Conservation (phyloP, 1,140 invertebrate species). For the Oncopodura yosiiana region DNA sequence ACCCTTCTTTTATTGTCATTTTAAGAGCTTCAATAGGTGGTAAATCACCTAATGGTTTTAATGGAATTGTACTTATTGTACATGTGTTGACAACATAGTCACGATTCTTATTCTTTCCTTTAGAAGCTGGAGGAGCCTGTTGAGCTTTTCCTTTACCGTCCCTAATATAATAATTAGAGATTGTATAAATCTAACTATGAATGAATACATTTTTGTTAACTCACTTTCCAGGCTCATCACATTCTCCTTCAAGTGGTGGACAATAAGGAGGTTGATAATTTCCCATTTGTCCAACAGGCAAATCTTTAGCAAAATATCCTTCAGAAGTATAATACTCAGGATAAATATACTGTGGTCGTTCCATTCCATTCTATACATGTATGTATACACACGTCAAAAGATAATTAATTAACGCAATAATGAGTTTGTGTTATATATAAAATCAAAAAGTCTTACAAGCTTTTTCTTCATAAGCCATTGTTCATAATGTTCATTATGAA, state of each 20-base stretch:
- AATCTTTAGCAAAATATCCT: constrained; percentile 5
- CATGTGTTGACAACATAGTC: not conserved
- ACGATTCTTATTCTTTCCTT: not conserved
- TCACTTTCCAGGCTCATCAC: too few relatives aligned
- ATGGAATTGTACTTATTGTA: too few relatives aligned
- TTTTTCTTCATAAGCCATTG: constrained; percentile 16
- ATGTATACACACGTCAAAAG: not conserved
- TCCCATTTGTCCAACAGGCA: constrained; percentile 16
- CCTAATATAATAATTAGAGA: too few relatives aligned
- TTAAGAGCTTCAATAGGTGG: too few relatives aligned
- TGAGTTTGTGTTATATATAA: not conserved
- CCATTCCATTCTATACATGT: constrained; percentile 5
- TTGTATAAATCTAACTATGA: too few relatives aligned
- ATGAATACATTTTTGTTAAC: too few relatives aligned
- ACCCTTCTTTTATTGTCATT: too few relatives aligned
- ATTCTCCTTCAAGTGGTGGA: not conserved
- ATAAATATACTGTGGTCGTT: constrained; percentile 16
- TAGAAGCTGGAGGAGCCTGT: not conserved
- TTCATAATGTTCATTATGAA: constrained; percentile 25
- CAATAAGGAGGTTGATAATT: not conserved
- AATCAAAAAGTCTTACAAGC: not conserved
- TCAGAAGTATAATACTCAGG: constrained; percentile 8
- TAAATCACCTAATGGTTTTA: too few relatives aligned
- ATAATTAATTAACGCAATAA: not conserved
- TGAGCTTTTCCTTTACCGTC: constrained; percentile 1